Base-by-base conservation (phyloP, 2,113 vertebrate species). In the Pelecanoides urinatrix region DNA sequence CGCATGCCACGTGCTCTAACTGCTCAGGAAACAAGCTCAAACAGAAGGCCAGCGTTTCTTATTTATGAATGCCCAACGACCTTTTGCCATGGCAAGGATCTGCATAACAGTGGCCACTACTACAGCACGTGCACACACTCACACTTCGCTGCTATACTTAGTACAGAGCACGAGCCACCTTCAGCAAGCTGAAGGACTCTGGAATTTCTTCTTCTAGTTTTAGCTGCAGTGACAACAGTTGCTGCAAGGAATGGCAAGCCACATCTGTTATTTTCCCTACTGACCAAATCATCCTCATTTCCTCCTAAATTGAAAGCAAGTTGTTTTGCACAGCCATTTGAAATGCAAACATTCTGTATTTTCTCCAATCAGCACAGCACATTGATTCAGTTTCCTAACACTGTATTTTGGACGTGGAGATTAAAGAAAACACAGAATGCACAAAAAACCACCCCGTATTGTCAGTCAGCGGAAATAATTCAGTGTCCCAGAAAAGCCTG, bases 401-500 rank as follows among this genome's bases (percentile, higher is more conserved):
- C 38, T 10, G 36, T 4, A 36, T 66, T 93, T 91, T 34, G 52
- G 72, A 50, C 0, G 0, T 1, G 16, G 49, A 85, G 81, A 85
- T 65, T 36, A 92, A 88, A 92, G 67, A 73, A 84, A 94, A 94
- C 50, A 67, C 76, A 68, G 84, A 92, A 87, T 0, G n/a, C n/a
- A 63, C 44, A 19, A 25, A 86, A 86, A 38, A 29, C 45, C 9
- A 27, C 3, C 22, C 7, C 10, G 2, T 0, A 2, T 6, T 45
- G 45, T 44, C 84, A 75, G 73, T 4, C 72, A 89, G 32, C 7
- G 52, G 83, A 62, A 85, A 56, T 55, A 25, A 73, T 4, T 13
- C 56, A 38, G 91, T 45, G 92, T 58, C 96, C 94, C 85, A 95
- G 90, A 92, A 96, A 96, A 88, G 66, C 49, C 88, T 42, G 42